Percentiles rank a stretch among this genome's conserved stretches.
Evolutionary conservation across 2,113 vertebrate species (phyloP).

Genomic region (Merops nubicus): DNA sequence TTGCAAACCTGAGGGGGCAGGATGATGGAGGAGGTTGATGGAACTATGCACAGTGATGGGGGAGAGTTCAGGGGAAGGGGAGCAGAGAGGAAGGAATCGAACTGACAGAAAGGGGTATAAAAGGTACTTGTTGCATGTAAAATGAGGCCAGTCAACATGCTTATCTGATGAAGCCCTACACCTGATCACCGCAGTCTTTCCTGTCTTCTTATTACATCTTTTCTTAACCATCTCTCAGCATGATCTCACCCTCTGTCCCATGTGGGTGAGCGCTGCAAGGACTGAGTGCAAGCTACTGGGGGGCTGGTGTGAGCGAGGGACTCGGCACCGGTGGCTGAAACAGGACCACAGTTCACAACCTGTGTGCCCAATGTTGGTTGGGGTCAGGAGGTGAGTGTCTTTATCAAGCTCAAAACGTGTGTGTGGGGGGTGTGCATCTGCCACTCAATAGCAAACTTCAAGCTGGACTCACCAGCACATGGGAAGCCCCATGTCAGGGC

Average conservation of each 20-base stretch:
- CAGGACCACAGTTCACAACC: background rate
- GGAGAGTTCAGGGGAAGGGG: background rate
- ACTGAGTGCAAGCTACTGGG: background rate
- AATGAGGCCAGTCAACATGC: accelerated
- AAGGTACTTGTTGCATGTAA: background rate
- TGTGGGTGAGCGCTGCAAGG: background rate
- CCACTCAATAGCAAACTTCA: background rate
- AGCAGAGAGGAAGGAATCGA: background rate
- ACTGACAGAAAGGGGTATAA: background rate
- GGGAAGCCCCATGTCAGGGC: accelerated
- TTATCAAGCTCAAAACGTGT: background rate
- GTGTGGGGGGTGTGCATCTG: too few species aligned
- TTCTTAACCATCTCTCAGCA: background rate
- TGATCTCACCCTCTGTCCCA: background rate
- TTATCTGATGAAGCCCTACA: background rate
- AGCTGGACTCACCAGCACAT: background rate
- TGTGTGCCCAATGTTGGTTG: accelerated
- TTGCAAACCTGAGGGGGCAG: background rate
- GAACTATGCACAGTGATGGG: background rate
- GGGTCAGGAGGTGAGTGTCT: accelerated
- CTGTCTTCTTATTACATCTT: background rate
- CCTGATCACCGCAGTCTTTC: background rate
- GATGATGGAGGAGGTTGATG: accelerated
- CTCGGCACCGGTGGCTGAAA: background rate
- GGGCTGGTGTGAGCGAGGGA: background rate